Conservation (phyloP, 2,888 invertebrate species). For the Tortricodes alternella region DNA sequence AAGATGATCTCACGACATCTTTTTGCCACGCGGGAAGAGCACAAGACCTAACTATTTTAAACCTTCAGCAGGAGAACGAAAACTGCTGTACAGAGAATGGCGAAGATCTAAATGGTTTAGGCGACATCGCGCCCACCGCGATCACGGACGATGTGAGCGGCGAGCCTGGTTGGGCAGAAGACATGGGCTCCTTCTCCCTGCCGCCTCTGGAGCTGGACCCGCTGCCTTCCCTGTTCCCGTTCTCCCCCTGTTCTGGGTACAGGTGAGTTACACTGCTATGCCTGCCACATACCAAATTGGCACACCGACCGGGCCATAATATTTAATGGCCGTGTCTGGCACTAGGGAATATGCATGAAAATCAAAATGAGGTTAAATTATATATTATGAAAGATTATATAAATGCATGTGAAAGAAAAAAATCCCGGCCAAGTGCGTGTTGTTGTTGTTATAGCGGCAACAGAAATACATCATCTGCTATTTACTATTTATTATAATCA, state of each 20-base stretch:
- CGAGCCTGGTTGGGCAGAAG: slow-evolving; percentile 87
- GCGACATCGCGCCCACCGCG: slow-evolving; percentile 62
- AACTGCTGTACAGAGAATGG: slow-evolving; percentile 76
- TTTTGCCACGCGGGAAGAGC: too few species aligned
- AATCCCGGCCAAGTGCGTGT: too few species aligned
- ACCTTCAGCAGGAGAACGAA: slow-evolving; percentile 67
- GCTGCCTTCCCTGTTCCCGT: slow-evolving; percentile 92
- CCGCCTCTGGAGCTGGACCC: slow-evolving; percentile 94
- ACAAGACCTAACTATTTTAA: neutral
- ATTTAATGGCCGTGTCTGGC: too few species aligned
- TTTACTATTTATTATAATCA: too few species aligned
- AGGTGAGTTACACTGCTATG: slow-evolving; percentile 79
- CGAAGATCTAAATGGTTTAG: slow-evolving; percentile 62
- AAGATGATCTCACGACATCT: too few species aligned
- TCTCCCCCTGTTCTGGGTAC: slow-evolving; percentile 92
- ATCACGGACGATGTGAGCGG: slow-evolving; percentile 64
- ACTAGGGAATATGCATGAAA: too few species aligned
- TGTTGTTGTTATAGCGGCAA: too few species aligned
- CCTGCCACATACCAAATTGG: neutral
- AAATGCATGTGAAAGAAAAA: too few species aligned
- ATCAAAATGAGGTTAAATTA: too few species aligned
- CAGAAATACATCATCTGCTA: too few species aligned
- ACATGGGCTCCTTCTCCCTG: slow-evolving; percentile 93
- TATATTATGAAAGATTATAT: too few species aligned
- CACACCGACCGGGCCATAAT: neutral